Conservation (phyloP, 1,140 invertebrate species). For the Heliconius hermathena region DNA sequence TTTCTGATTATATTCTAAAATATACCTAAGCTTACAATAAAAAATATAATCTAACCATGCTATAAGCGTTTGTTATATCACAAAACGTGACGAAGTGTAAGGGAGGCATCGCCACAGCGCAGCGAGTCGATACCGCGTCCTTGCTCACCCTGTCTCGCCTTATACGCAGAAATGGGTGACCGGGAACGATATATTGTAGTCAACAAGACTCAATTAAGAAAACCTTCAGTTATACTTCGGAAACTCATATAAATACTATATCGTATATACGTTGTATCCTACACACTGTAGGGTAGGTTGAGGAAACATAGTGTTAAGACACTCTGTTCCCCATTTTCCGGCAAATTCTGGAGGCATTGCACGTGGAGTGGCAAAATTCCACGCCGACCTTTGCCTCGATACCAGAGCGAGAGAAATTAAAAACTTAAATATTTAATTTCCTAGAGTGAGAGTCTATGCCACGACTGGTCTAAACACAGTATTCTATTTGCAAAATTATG, state of each 20-base stretch:
- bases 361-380: too few relatives aligned
- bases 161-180: constrained; percentile 58
- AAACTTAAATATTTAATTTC: too few relatives aligned
- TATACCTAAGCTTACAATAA: neutral
- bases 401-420: too few relatives aligned
- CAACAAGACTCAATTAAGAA: constrained; percentile 19
- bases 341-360: too few relatives aligned
- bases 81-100: neutral
- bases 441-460: too few relatives aligned
- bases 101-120: neutral
- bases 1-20: neutral
- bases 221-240: neutral
- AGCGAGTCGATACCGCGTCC: constrained; percentile 40
- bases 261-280: neutral
- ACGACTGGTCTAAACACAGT: neutral
- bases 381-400: too few relatives aligned
- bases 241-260: neutral
- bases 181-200: constrained; percentile 51
- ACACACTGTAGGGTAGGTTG: too few relatives aligned
- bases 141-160: constrained; percentile 51
- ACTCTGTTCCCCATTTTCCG: too few relatives aligned
- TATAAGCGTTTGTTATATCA: neutral
- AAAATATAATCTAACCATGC: neutral
- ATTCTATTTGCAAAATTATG: neutral
- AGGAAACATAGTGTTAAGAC: too few relatives aligned